Evolutionary conservation across 1,140 invertebrate genomes (phyloP), one percentile per base, ranked within the genome.

Genomic region (Amyelois transitella): DNA sequence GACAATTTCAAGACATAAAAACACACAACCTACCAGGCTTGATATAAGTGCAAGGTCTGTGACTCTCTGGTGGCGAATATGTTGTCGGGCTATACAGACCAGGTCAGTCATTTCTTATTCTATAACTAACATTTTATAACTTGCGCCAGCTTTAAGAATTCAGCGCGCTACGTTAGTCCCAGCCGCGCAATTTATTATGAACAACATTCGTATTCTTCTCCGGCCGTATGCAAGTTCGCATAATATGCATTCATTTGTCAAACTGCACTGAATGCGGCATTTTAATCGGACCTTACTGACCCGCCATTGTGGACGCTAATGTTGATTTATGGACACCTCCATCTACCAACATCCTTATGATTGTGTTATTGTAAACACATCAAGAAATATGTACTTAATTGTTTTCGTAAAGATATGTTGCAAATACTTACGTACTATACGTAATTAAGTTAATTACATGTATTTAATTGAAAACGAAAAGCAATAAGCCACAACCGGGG

Each of bases 241-340:
- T 55, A 43, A 52, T 48, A 48, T 21, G 43, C 53, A 50, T 48
- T 43, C 58, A 60, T 60, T 60, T 60, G 58, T 60, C 58, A 60
- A 38, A 43, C 28, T 43, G 43, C 17, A 18, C 43, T 14, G 10
- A 20, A 22, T 43, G 18, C 32, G 22, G 53, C 32, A 24, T 50
- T 38, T 48, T 48, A 48, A 48, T 48, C 19, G 12, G 45, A 48
- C 6, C 18, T 7, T 32, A 21, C 22, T 55, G 25, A 25, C 49
- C 18, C 44, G 17, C 45, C 18, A 48, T 20, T 48, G 19, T 48
- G 8, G 32, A n/a, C 12, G 8, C 12, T 52, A 60, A 48, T 48
- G 45, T 20, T 48, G 45, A 48, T 48, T 48, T 20, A 45, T 18
- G 20, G 45, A 19, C 45, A 45, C 20, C 18, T n/a, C 32, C n/a